A percentile compares a stretch with the other conserved stretches of the same genome.
Evolutionary conservation across 2,888 invertebrate genomes (phyloP).

Genomic region (Spodoptera picta): DNA sequence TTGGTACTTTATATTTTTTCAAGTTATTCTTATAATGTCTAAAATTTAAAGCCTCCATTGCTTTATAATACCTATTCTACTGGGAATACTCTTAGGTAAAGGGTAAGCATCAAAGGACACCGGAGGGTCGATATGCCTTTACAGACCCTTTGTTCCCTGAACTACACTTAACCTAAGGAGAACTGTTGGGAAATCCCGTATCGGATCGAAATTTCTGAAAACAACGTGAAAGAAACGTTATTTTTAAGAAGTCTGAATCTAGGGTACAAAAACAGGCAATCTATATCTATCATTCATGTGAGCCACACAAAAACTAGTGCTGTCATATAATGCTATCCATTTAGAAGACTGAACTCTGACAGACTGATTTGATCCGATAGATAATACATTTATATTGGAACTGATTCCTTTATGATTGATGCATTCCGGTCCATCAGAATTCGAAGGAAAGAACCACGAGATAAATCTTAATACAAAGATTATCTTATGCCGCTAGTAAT

Average conservation of each 20-base stretch:
- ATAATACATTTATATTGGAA: conserved; percentile 47
- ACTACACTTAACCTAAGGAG: conserved; percentile 14
- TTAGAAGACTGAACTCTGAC: conserved; percentile 55
- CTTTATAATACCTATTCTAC: conserved; percentile 5
- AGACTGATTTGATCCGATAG: conserved; percentile 45
- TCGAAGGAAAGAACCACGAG: conserved; percentile 37
- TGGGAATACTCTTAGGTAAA: conserved; percentile 39
- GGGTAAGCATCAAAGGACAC: conserved; percentile 37
- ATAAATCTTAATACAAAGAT: conserved; percentile 40
- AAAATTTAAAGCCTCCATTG: too few relatives aligned
- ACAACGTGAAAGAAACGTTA: not conserved
- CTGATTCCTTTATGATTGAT: conserved; percentile 50
- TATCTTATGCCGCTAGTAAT: conserved; percentile 34
- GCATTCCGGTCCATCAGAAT: conserved; percentile 42
- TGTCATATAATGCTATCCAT: conserved; percentile 51
- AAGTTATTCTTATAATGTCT: too few relatives aligned
- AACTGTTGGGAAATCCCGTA: conserved; percentile 4
- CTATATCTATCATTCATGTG: conserved; percentile 35
- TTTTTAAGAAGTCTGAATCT: conserved; percentile 5
- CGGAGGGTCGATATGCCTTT: conserved; percentile 35
- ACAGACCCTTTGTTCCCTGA: conserved; percentile 24
- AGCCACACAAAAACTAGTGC: conserved; percentile 38
- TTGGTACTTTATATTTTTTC: too few relatives aligned
- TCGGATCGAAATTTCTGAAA: conserved; percentile 3
- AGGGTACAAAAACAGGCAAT: conserved; percentile 15